Base-by-base conservation (phyloP, 2,113 vertebrate species). In the Cottus gobio region DNA sequence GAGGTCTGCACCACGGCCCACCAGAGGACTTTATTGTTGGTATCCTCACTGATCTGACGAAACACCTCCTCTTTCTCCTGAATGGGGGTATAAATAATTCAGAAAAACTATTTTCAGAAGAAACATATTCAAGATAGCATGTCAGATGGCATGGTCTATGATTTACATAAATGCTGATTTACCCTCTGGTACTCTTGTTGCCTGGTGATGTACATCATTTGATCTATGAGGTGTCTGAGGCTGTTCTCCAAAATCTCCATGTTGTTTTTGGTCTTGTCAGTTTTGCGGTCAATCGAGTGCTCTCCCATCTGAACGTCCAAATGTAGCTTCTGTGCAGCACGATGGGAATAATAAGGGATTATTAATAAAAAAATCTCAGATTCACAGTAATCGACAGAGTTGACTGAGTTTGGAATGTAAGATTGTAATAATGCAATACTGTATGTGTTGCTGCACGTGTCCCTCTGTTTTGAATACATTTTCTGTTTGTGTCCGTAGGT, bases 111-210 rank as follows among this genome's bases (percentile, higher is more conserved):
- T 20, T 42, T 42, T 42, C 39, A 13, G 39, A 42, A 42, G 39
- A 66, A 10, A 22, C 20, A 11, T 11, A 39, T 44, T 44, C 0
- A 4, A 26, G 31, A 60, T 56, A 37, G 15, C 52, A 24, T 54
- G 52, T 28, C 24, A 24, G 31, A 60, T 39, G 13, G 5, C 1
- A 30, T 52, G n/a, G 26, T 4, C 3, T 56, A 46, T 37, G 57
- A 18, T 37, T 36, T 36, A 7, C 34, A 50, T 71, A 65, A 44
- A 18, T 5, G 13, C 18, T 16, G 6, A 15, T 90, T 37, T 96
- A 97, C 97, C 92, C 96, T 95, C 81, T 97, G 97, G 87, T 97
- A 97, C 79, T 96, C 93, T 86, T 99, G 98, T 74, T 97, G 96
- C 84, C 87, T 97, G 79, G 89, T 83, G 82, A 98, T 96, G 18